Evolutionary conservation across 2,113 vertebrate genomes (phyloP).

Genomic region (Forbesichthys agassizii): DNA sequence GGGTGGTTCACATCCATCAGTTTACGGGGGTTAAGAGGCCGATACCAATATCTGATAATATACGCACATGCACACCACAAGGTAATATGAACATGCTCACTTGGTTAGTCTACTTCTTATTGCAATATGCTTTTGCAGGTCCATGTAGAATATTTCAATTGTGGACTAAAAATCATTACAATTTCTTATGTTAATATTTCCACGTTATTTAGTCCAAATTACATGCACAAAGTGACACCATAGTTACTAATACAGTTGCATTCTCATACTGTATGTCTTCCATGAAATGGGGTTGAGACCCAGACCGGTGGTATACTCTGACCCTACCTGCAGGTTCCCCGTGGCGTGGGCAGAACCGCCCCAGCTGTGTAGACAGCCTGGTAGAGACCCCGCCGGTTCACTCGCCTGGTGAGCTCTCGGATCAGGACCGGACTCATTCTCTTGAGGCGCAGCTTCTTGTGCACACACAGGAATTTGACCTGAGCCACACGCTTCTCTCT

Average conservation of each 20-base stretch:
- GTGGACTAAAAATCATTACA: neutral
- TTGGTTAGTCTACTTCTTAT: neutral
- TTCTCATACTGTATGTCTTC: neutral
- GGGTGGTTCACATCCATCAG: slow-evolving; percentile 90
- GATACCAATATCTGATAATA: slow-evolving; percentile 86
- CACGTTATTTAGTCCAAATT: neutral
- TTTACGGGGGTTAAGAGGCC: slow-evolving; percentile 90
- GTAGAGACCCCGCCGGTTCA: slow-evolving; percentile 86
- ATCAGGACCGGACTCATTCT: slow-evolving; percentile 93
- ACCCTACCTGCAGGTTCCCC: slow-evolving; percentile 89
- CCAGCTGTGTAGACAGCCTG: slow-evolving; percentile 90
- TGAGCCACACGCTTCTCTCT: slow-evolving; percentile 94
- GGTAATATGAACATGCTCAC: neutral
- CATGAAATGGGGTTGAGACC: neutral
- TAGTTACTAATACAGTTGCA: neutral
- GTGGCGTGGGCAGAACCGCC: slow-evolving; percentile 88
- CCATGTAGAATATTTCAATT: too few relatives aligned
- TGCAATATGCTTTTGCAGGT: too few relatives aligned
- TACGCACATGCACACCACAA: rapidly evolving
- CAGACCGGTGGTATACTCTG: neutral
- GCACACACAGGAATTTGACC: slow-evolving; percentile 94
- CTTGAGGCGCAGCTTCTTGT: slow-evolving; percentile 95
- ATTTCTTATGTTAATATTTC: neutral
- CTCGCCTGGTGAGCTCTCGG: slow-evolving; percentile 89
- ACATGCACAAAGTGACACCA: neutral